Evolutionary conservation across 1,140 invertebrate species (phyloP), one percentile per base, ranked within the genome.

Genomic region (Drosophila serrata): DNA sequence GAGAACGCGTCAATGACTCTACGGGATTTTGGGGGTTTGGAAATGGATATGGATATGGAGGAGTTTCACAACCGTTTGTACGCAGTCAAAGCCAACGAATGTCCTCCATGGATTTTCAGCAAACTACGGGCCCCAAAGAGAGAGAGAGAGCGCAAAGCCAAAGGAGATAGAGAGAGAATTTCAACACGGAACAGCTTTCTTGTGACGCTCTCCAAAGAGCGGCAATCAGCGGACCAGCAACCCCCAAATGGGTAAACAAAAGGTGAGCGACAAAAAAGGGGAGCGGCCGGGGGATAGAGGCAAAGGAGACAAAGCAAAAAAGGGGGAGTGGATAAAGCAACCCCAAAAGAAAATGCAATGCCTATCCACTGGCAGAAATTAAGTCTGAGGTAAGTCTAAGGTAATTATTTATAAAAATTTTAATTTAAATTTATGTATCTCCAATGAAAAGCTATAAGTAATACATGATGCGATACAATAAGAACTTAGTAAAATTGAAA

Each of bases 61-160:
- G 64, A 61, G 65, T 79, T 76, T 91, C 90, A 91, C 90, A 91
- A 91, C 90, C 90, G 90, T 91, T 86, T 79, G 79, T 82, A 87
- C 74, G 79, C 82, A 91, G 79, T 84, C 75, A 81, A 77, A 76
- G 75, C 75, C 82, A 78, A 72, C 82, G 90, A 91, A 91, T 91
- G 90, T 72, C 77, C 80, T 90, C 69, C 39, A 60, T 55, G 59
- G 49, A 59, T 79, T 69, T 70, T 57, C 69, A 24, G 53, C 57
- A 55, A 51, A 61, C 85, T 43, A 62, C 75, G 60, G 67, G 64
- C 58, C 48, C 68, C 55, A 35, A 61, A 77, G 76, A 48, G 37
- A 13, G 40, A n/a, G 40, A 35, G n/a, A 13, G n/a, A 22, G 40
- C 29, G n/a, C 37, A 13, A 19, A 59, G 19, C 8, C 31, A 53